Evolutionary conservation across 2,797 vertebrate species (phyloP), one percentile per base, ranked within the genome.

Genomic region (Limosa lapponica): DNA sequence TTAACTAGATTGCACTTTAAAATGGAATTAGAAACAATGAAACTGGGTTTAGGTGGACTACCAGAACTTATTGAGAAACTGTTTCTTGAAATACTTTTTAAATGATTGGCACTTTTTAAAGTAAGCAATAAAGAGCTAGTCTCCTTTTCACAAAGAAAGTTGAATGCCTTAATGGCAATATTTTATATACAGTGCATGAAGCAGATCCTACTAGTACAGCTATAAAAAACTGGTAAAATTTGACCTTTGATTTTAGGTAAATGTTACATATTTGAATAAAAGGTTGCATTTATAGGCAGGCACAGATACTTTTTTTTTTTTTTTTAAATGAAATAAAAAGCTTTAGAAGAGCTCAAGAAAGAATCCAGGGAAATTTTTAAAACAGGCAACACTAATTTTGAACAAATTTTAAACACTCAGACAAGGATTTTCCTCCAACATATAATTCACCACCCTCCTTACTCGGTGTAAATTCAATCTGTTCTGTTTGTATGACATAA

Each of bases 381-480:
- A 97, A 94, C 79, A 95, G 72, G 55, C 34, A 94, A 90, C 39
- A 66, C 81, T 97, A 87, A 96, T 97, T 98, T 93, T 96, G 81
- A 96, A 89, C 94, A 75, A 94, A 96, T 97, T 98, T 97, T 95
- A 96, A 97, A 91, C 82, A 81, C 23, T 6, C 8, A 94, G 93
- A 95, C 91, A 95, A 97, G 73, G 79, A 87, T 97, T 97, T 96
- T 96, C 92, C 96, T 98, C 96, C 91, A 97, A 96, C 0, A 4
- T 97, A 93, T 87, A 97, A 98, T 98, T 97, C 97, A 98, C 97
- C 97, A 96, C 93, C 86, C 93, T 97, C 93, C 93, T 97, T 94
- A 93, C 95, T 96, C 70, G 23, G 96, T 97, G 97, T 97, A 98
- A 98, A 98, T 98, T 98, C 98, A 98, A 97, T 98, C 98, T 98